Evolutionary conservation across 2,888 invertebrate genomes (phyloP).

Genomic region (Erynnis tages): DNA sequence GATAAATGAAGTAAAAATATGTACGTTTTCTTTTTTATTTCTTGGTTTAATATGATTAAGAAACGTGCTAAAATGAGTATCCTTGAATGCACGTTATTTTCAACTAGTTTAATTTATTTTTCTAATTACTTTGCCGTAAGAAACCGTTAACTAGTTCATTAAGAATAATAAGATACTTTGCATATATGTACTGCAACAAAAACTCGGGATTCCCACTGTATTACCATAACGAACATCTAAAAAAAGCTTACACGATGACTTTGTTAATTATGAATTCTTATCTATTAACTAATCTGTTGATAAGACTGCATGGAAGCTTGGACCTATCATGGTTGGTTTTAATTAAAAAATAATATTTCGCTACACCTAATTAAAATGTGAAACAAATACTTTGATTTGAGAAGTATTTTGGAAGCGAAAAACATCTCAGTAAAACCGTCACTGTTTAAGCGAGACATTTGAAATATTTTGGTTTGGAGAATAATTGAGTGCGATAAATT

Average conservation of each 20-base stretch:
- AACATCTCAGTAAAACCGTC: constrained; percentile 4
- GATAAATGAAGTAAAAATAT: too few relatives aligned
- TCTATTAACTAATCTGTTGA: constrained; percentile 19
- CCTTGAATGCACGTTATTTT: neutral
- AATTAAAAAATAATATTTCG: constrained; percentile 1
- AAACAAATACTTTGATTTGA: constrained; percentile 3
- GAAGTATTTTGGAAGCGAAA: constrained; percentile 2
- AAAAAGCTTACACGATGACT: neutral
- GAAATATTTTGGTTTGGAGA: constrained; percentile 5
- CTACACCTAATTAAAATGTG: constrained; percentile 14
- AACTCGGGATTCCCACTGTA: constrained; percentile 18
- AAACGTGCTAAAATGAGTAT: too few relatives aligned
- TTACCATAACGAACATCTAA: neutral
- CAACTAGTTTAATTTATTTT: neutral
- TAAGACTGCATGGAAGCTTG: constrained; percentile 2
- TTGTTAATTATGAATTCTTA: constrained; percentile 17
- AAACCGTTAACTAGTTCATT: constrained; percentile 7
- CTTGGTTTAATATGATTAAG: too few relatives aligned
- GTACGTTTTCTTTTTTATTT: too few relatives aligned
- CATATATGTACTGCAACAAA: constrained; percentile 10
- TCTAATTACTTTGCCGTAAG: neutral
- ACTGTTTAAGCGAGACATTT: neutral
- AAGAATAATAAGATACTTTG: constrained; percentile 10
- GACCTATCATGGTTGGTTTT: neutral
- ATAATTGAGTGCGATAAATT: neutral